Conservation (phyloP, 1,140 invertebrate genomes). For the Daktulosphaira vitifoliae region DNA sequence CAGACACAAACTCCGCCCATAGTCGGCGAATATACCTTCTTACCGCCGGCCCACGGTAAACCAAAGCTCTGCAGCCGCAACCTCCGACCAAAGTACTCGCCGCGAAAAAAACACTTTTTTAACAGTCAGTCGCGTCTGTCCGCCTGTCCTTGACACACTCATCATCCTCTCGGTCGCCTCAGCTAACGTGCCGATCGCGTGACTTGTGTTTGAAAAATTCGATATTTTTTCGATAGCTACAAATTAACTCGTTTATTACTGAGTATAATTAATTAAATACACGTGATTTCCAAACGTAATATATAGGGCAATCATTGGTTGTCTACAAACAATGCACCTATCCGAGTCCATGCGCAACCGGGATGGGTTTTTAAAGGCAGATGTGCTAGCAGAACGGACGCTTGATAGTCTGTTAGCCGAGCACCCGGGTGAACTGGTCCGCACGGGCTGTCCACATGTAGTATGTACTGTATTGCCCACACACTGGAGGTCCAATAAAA, state of each 20-base stretch:
- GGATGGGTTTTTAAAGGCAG: constrained; percentile 56
- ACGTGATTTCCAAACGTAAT: no score
- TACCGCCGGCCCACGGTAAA: constrained; percentile 26
- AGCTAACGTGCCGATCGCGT: not conserved
- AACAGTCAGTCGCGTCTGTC: constrained; percentile 29
- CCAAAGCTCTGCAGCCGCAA: constrained; percentile 31
- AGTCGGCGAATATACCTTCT: constrained; percentile 6
- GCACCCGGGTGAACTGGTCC: constrained; percentile 82
- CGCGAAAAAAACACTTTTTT: constrained; percentile 25
- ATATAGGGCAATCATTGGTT: no score
- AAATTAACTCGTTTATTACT: no score
- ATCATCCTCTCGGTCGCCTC: not conserved
- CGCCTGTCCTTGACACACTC: constrained; percentile 16
- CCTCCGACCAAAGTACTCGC: constrained; percentile 25
- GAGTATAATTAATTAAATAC: no score
- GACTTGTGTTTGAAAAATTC: no score
- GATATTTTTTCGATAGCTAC: no score
- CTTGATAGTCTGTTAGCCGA: constrained; percentile 83
- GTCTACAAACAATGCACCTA: no score
- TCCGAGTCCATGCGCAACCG: constrained; percentile 18
- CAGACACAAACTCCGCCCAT: constrained; percentile 18
- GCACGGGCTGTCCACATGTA: constrained; percentile 85
- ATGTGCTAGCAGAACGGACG: constrained; percentile 74
- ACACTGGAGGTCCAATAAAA: constrained; percentile 98
- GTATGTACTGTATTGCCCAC: constrained; percentile 85